Conservation (phyloP, 2,113 vertebrate species). For the Phrynocephalus versicolor region DNA sequence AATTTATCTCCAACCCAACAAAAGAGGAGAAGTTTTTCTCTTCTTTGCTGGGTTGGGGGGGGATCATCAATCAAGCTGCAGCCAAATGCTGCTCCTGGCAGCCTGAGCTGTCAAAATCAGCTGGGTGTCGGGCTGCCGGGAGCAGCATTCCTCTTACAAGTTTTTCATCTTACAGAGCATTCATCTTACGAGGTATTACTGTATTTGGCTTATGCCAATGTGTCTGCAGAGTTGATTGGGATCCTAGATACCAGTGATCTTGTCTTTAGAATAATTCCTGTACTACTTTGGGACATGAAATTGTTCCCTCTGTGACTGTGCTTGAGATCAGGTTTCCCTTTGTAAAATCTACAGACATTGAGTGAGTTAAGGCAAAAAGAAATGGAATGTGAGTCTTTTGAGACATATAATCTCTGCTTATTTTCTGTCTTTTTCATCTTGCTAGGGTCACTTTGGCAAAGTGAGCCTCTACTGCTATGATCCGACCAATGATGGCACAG, state of each 20-base stretch:
- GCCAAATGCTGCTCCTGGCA: no score
- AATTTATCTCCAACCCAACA: no score
- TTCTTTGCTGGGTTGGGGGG: no score
- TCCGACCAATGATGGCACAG: slow-evolving; percentile 86
- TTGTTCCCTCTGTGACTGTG: neutral
- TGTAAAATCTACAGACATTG: neutral
- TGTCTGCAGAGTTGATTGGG: neutral
- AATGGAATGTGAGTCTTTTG: no score
- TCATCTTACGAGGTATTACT: no score
- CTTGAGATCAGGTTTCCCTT: neutral
- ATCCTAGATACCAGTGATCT: neutral
- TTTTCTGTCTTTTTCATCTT: neutral
- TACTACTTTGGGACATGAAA: neutral
- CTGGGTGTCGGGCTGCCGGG: no score
- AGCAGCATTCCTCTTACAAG: no score
- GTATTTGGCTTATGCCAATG: neutral
- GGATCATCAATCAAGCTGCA: no score
- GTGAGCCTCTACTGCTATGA: slow-evolving; percentile 90
- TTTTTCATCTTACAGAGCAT: no score
- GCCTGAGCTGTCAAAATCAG: no score
- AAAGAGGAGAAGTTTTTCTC: no score
- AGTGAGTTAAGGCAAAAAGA: accelerated
- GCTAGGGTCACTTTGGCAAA: slow-evolving; percentile 92
- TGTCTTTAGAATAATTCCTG: neutral
- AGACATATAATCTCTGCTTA: neutral